These are phyloP conservation scores for Echinops telfairi DNA, from an alignment of 2,113 vertebrate species.

Conservation along the genomic window DNA sequence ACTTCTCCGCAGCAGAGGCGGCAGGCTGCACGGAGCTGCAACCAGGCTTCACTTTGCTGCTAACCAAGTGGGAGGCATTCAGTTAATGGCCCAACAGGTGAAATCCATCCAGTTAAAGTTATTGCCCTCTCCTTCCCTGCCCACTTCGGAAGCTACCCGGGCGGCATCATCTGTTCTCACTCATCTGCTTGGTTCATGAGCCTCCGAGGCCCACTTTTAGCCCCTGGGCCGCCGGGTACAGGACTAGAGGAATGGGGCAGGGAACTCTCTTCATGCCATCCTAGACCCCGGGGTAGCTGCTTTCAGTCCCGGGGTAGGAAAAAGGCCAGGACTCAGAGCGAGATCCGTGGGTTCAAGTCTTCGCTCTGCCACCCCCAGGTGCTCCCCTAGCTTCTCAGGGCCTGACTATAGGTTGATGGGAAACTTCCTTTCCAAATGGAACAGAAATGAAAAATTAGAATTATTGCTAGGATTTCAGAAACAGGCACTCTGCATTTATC, in stretches of 20 bases:
- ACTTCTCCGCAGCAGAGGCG: neutral
- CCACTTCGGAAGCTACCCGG: neutral
- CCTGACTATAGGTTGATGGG: neutral
- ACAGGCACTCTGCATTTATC: neutral
- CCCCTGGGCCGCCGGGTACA: neutral
- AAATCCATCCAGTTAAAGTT: constrained; percentile 69
- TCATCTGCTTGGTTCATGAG: neutral
- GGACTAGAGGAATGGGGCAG: neutral
- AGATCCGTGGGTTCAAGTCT: constrained; percentile 6
- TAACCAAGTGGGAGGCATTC: constrained; percentile 78
- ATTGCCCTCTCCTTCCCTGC: constrained; percentile 16
- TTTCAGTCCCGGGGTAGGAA: neutral
- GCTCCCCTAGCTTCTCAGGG: neutral
- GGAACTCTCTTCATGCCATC: neutral
- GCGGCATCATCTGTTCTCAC: constrained; percentile 30
- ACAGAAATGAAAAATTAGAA: constrained; percentile 38
- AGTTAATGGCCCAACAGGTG: constrained; percentile 75
- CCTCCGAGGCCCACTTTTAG: constrained; percentile 24
- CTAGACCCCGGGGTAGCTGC: neutral
- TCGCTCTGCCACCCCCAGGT: neutral
- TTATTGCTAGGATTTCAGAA: neutral
- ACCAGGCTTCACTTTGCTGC: constrained; percentile 71
- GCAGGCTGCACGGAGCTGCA: neutral
- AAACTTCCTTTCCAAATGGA: constrained; percentile 39
- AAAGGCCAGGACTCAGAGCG: neutral